A percentile compares a stretch with the other conserved stretches of the same genome.
These are phyloP conservation scores for Gallinago media DNA, from an alignment of 2,113 vertebrate species.

Conservation along the genomic window DNA sequence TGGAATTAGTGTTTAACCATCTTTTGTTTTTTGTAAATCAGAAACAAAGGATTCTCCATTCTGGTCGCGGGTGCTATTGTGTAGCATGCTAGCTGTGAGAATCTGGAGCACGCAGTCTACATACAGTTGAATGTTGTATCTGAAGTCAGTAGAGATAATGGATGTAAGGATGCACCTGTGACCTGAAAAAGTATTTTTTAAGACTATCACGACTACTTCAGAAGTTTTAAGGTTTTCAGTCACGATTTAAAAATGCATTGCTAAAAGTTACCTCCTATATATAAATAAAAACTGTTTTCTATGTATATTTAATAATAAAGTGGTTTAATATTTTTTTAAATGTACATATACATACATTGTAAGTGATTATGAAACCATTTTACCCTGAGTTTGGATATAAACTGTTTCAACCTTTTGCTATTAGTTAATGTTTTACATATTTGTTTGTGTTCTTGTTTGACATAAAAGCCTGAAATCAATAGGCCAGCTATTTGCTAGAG, in stretches of 20 bases:
- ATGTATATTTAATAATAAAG: background rate
- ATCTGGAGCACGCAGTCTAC: background rate
- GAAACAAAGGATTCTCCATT: background rate
- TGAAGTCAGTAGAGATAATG: background rate
- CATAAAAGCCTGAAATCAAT: slow-evolving; percentile 59
- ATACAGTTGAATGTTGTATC: background rate
- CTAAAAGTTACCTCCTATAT: background rate
- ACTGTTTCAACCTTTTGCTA: background rate
- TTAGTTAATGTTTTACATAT: slow-evolving; percentile 45
- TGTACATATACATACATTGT: background rate
- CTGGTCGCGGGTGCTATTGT: background rate
- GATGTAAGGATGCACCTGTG: background rate
- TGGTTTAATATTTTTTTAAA: background rate
- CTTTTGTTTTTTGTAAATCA: background rate
- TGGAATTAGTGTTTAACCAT: background rate
- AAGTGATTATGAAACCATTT: background rate
- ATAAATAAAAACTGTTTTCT: background rate
- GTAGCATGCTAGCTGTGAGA: background rate
- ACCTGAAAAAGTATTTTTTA: background rate
- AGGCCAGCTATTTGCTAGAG: background rate
- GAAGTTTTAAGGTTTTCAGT: background rate
- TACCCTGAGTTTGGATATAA: background rate
- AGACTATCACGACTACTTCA: background rate
- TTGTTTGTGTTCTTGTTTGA: slow-evolving; percentile 42
- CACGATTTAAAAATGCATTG: fast-evolving